Evolutionary conservation across 2,113 vertebrate species (phyloP), one percentile per base, ranked within the genome.

Genomic region (Nansenia antarctica): DNA sequence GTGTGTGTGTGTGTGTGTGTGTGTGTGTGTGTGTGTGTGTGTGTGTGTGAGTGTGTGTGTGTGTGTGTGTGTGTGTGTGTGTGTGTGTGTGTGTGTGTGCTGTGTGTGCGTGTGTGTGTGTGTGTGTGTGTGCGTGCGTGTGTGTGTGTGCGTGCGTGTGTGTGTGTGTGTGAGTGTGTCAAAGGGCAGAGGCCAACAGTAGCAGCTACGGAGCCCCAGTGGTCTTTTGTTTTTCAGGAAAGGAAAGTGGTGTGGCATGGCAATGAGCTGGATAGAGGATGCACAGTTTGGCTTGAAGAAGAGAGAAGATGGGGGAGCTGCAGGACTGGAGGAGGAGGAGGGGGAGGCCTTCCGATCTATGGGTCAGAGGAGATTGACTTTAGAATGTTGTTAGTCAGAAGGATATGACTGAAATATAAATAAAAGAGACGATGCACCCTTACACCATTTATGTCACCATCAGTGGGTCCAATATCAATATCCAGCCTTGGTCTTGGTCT

Each of bases 191-290:
- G n/a, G n/a, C n/a, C n/a, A n/a, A n/a, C n/a, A n/a, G n/a, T n/a
- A n/a, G 45, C 64, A 70, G 66, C 70, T 69, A 60, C 64, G 65
- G 55, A 62, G 69, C 29, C 70, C 29, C 15, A 27, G 26, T 45
- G 60, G 54, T 73, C 69, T 83, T 79, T 59, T 57, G 74, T 86
- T 85, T 79, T 80, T 81, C 58, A 71, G 75, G 6, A n/a, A 5
- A 35, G 34, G 66, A 77, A 69, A 57, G 72, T 68, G 73, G 76
- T 74, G 69, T 87, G 84, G 15, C 72, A 30, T 82, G 83, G 73
- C 83, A 79, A 59, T 20, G 29, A 65, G 62, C 31, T 69, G 69
- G 35, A 37, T 5, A 37, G 35, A 37, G 35, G 35, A 0, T 37
- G 8, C 35, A 37, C 35, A 37, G 35, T 9, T 9, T 1, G 3